Evolutionary conservation across 2,888 invertebrate species (phyloP), one percentile per base, ranked within the genome.

Genomic region (Megamerina dolium): DNA sequence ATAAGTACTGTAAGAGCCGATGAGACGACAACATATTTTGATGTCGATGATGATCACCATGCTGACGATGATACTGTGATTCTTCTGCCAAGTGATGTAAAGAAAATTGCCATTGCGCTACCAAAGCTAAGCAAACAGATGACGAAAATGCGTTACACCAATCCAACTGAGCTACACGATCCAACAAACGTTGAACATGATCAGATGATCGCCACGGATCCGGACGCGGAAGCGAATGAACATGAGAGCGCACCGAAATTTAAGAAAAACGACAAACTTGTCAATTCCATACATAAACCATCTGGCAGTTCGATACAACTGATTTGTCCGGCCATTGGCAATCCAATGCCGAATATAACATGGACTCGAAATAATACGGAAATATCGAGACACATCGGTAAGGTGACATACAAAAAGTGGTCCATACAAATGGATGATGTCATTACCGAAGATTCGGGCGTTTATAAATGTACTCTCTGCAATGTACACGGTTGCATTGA

Each of bases 391-490:
- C 74, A 75, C 16, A 76, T 83, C 46, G 87, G 85, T n/a, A 75
- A 75, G 21, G 78, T 83, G 1, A 75, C 75, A 3, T 77, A 74
- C 51, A 78, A 78, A 18, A 82, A 81, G 57, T 87, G 85, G 85
- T 77, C 79, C 0, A 74, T 92, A 45, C 73, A 77, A 6, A 72
- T 96, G 52, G 87, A 88, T 48, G 90, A 94, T 63, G 74, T 87
- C 30, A 83, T 87, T 1, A 80, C 82, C 9, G 78, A 79, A 20
- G 97, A 97, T 63, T 80, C 81, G 41, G 97, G 93, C 1, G 81
- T 84, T 55, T 97, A 95, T 66, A 88, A 83, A 1, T 97, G 97
- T 64, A 73, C 80, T 23, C 84, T 92, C 3, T 87, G 87, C 71
- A 97, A 96, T 66, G 70, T 74, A 16, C 72, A 82, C 34, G 94